Conservation (phyloP, 1,140 invertebrate genomes). For the Sipha flava region DNA sequence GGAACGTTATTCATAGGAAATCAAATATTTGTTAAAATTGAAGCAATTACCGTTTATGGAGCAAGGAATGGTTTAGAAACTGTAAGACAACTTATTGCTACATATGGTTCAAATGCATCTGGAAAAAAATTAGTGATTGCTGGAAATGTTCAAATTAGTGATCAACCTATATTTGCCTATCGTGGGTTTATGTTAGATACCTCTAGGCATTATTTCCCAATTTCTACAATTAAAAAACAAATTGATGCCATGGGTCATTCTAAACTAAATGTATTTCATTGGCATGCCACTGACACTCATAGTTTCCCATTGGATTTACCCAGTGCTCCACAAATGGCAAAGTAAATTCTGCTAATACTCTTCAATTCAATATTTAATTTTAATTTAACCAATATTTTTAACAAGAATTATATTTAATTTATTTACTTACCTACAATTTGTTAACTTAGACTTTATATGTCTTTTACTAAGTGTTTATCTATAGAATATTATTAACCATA, state of each 20-base stretch:
- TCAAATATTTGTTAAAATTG: slow-evolving; percentile 48
- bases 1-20: slow-evolving; percentile 43
- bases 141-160: slow-evolving; percentile 41
- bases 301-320: slow-evolving; percentile 67
- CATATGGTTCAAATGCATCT: slow-evolving; percentile 36
- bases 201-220: slow-evolving; percentile 62
- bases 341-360: slow-evolving; percentile 43
- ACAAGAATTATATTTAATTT: no score
- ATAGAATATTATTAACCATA: no score
- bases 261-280: slow-evolving; percentile 79
- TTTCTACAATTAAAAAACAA: slow-evolving; percentile 59
- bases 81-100: slow-evolving; percentile 54
- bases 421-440: no score
- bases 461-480: no score
- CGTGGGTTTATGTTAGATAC: slow-evolving; percentile 69
- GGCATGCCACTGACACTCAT: slow-evolving; percentile 76
- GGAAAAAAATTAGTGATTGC: slow-evolving; percentile 42
- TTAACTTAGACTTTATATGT: no score
- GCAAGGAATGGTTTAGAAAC: slow-evolving; percentile 68
- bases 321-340: slow-evolving; percentile 59
- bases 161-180: slow-evolving; percentile 46
- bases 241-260: slow-evolving; percentile 66
- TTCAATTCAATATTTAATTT: background rate
- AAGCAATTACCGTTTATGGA: slow-evolving; percentile 60
- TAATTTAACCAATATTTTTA: no score